These are phyloP conservation scores for Microtus pennsylvanicus DNA, from an alignment of 2,113 vertebrate species.

Conservation along the genomic window DNA sequence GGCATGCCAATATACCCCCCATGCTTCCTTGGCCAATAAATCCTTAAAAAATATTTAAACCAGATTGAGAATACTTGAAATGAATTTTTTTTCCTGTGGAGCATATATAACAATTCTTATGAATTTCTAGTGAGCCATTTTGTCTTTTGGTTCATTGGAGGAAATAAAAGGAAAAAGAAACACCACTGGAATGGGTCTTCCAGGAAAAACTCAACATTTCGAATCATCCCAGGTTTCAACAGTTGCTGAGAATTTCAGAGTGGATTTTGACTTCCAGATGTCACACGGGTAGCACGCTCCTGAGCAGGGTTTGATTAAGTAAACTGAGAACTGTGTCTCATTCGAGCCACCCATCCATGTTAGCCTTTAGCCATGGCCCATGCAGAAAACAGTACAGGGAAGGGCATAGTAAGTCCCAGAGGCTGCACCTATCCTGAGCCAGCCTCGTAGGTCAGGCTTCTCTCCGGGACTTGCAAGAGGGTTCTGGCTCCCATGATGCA, in stretches of 20 bases:
- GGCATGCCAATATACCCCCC: not conserved
- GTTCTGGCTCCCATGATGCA: slow-evolving; percentile 12
- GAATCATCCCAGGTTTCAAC: slow-evolving; percentile 59
- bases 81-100: slow-evolving; percentile 22
- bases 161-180: slow-evolving; percentile 37
- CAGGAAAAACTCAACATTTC: slow-evolving; percentile 51
- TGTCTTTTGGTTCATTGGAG: slow-evolving; percentile 54
- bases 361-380: slow-evolving; percentile 73
- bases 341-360: slow-evolving; percentile 69
- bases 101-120: not conserved
- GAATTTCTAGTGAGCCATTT: slow-evolving; percentile 56
- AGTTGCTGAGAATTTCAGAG: slow-evolving; percentile 53
- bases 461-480: slow-evolving; percentile 45
- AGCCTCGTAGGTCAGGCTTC: slow-evolving; percentile 73
- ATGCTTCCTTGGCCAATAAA: not conserved
- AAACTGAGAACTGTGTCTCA: slow-evolving; percentile 79
- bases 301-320: slow-evolving; percentile 73
- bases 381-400: slow-evolving; percentile 77
- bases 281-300: slow-evolving; percentile 72
- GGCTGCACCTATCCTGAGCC: slow-evolving; percentile 62
- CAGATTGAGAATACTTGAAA: not conserved
- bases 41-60: slow-evolving; percentile 34
- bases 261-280: slow-evolving; percentile 70
- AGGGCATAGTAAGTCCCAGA: slow-evolving; percentile 55
- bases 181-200: slow-evolving; percentile 61